Evolutionary conservation across 2,113 vertebrate species (phyloP).

Genomic region (Protobothrops mucrosquamatus): DNA sequence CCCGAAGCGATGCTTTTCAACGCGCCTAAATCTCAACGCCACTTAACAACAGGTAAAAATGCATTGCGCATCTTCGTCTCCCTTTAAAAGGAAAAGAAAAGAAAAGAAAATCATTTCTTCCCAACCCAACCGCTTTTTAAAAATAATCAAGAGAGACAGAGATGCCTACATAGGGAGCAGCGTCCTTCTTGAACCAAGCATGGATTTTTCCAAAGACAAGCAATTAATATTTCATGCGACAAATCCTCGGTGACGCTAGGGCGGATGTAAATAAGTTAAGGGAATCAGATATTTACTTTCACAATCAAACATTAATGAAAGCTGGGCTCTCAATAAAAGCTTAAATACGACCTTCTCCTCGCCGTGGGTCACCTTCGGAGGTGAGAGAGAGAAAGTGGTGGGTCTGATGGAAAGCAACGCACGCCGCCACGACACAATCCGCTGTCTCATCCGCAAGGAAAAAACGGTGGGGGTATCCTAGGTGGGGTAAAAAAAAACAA

Average conservation of each 20-base stretch:
- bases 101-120: slow-evolving; percentile 33
- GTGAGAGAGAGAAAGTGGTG: slow-evolving; percentile 73
- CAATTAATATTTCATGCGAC: slow-evolving; percentile 82
- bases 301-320: slow-evolving; percentile 80
- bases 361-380: slow-evolving; percentile 76
- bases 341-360: slow-evolving; percentile 80
- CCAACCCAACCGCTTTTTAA: slow-evolving; percentile 40
- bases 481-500: too few species aligned
- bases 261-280: slow-evolving; percentile 84
- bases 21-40: not conserved
- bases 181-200: slow-evolving; percentile 70
- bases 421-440: slow-evolving; percentile 61
- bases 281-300: slow-evolving; percentile 81
- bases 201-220: slow-evolving; percentile 72
- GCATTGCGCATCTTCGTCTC: slow-evolving; percentile 38
- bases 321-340: slow-evolving; percentile 77
- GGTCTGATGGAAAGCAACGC: slow-evolving; percentile 74
- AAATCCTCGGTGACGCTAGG: slow-evolving; percentile 75
- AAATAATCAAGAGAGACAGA: not conserved
- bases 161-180: slow-evolving; percentile 51
- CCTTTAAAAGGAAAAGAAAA: not conserved
- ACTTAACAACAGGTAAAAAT: slow-evolving; percentile 11
- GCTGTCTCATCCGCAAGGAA: slow-evolving; percentile 62
- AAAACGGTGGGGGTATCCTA: slow-evolving; percentile 53
- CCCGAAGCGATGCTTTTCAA: rapidly evolving